Base-by-base conservation (phyloP, 1,140 invertebrate species). In the Cephus cinctus region DNA sequence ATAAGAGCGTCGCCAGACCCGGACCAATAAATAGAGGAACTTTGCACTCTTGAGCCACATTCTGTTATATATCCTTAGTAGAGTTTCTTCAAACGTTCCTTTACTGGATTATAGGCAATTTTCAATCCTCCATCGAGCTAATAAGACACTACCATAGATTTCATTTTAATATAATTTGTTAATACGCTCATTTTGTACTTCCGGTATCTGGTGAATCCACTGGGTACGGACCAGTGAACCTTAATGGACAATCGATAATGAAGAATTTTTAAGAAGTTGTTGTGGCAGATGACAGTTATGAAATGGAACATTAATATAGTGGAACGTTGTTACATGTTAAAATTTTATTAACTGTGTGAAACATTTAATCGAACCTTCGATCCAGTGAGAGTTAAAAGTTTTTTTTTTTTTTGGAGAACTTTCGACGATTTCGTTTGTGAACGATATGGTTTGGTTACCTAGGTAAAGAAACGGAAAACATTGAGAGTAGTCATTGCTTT, bases 1-100 rank as follows among this genome's bases (percentile, higher is more conserved):
- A 43, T 42, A 34, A 12, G 11, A 23, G 23, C 34, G 21, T 35
- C 43, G 53, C n/a, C n/a, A n/a, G 57, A 22, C 50, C 42, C 47
- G 57, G 48, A 47, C 54, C 52, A 65, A 67, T 67, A 65, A 57
- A 63, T 67, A 47, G 38, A 11, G 58, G 25, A 52, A 65, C 62
- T 67, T 63, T 65, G 63, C 50, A 50, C 58, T 50, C 43, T 31
- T 23, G 16, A 31, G 40, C 38, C 60, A 43, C 60, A 63, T 38
- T 43, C 38, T 11, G 42, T 46, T 5, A 40, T 25, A 42, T 52
- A 34, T 20, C 5, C 12, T 27, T 15, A 50, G 18, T 31, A 2
- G 16, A 8, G 38, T 41, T 15, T 9, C 32, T 43, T 20, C 23
- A 15, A 21, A 47, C 36, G 22, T 25, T 27, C 25, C 25, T 27